These are phyloP conservation scores for Sphaeramia orbicularis DNA, from an alignment of 2,797 vertebrate genomes.

Conservation along the genomic window DNA sequence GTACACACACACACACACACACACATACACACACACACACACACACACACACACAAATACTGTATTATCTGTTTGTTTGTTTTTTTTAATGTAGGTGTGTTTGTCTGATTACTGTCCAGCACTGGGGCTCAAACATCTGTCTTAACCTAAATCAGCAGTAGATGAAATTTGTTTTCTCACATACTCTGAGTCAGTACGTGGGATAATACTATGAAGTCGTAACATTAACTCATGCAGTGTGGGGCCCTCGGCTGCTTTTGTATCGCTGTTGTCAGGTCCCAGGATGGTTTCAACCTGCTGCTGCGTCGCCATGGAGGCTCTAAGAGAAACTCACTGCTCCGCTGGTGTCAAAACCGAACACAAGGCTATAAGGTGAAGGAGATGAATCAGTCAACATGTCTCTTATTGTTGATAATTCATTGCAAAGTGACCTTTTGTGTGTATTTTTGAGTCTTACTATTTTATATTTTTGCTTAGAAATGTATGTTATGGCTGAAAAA, in stretches of 20 bases:
- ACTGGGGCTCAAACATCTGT: background rate
- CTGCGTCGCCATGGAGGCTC: constrained; percentile 88
- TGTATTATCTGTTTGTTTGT: constrained; percentile 8
- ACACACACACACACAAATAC: constrained; percentile 10
- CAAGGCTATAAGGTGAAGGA: constrained; percentile 85
- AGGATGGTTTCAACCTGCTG: constrained; percentile 85
- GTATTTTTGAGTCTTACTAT: background rate
- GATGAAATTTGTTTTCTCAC: background rate
- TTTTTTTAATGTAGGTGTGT: constrained; percentile 12
- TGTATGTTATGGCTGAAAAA: too few species aligned
- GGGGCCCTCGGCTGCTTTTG: constrained; percentile 8
- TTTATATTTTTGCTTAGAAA: background rate
- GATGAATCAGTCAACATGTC: background rate
- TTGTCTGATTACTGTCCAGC: constrained; percentile 24
- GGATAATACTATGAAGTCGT: constrained; percentile 2
- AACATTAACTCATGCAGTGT: background rate
- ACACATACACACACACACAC: too few species aligned
- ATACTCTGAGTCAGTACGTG: too few species aligned
- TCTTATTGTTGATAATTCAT: background rate
- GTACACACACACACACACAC: constrained; percentile 34
- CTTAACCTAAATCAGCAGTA: background rate
- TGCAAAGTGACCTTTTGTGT: too few species aligned
- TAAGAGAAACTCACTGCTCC: constrained; percentile 87
- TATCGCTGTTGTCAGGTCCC: constrained; percentile 71
- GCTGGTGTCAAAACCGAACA: constrained; percentile 88